These are phyloP conservation scores for Chrysogorgia sp. DNA, from an alignment of 92 coral and sea anemone species.

Conservation along the genomic window DNA sequence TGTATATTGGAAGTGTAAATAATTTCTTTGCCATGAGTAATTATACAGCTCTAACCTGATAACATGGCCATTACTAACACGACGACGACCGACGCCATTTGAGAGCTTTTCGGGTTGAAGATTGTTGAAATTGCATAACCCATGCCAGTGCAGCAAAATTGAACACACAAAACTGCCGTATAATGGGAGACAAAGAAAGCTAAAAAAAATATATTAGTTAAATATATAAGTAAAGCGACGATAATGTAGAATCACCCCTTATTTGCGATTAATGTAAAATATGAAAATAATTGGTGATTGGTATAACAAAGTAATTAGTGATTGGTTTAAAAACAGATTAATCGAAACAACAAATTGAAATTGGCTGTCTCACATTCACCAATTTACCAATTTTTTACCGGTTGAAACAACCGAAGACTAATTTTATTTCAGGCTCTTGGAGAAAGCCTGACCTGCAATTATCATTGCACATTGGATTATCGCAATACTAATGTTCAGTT, in stretches of 20 bases:
- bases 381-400: neutral
- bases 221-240: too few relatives aligned
- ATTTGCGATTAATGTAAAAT: too few relatives aligned
- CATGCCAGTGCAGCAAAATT: conserved; percentile 59
- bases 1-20: neutral
- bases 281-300: too few relatives aligned
- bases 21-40: neutral
- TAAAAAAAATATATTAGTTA: neutral
- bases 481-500: too few relatives aligned
- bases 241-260: too few relatives aligned
- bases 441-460: too few relatives aligned
- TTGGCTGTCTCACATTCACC: neutral
- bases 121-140: conserved; percentile 65
- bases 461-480: too few relatives aligned
- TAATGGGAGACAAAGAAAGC: conserved; percentile 57
- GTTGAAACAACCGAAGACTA: too few relatives aligned
- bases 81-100: conserved; percentile 65
- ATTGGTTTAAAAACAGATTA: too few relatives aligned
- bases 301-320: neutral
- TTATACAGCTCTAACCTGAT: conserved; percentile 38
- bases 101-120: conserved; percentile 66
- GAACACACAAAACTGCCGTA: conserved; percentile 52
- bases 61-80: conserved; percentile 56
- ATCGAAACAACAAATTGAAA: too few relatives aligned
- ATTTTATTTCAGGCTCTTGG: too few relatives aligned